Evolutionary conservation across 2,797 vertebrate genomes (phyloP).

Genomic region (Phataginus tetradactyla): DNA sequence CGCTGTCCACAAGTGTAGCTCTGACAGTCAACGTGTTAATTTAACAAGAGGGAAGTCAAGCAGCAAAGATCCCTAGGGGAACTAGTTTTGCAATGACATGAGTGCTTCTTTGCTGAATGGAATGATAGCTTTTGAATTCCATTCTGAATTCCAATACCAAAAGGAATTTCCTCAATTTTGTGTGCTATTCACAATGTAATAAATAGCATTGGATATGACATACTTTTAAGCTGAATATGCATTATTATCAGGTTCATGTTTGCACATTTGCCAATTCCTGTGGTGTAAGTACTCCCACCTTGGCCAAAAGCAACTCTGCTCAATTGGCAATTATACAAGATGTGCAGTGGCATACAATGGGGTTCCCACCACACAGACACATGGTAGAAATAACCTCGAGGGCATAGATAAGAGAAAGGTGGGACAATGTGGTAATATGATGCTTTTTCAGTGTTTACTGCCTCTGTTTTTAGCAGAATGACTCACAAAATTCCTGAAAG

Average conservation of each 20-base stretch:
- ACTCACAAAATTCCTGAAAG: background rate
- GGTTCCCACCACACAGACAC: background rate
- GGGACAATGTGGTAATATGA: background rate
- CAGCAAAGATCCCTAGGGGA: background rate
- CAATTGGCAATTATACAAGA: background rate
- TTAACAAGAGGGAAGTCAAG: background rate
- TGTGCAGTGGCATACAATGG: rapidly evolving
- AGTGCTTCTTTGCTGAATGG: background rate
- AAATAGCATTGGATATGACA: rapidly evolving
- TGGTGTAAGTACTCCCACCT: rapidly evolving
- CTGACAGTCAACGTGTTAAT: rapidly evolving
- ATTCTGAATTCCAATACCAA: too few relatives aligned
- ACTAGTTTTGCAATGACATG: rapidly evolving
- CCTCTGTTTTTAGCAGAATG: background rate
- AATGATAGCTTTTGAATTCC: background rate
- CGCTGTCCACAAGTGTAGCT: background rate
- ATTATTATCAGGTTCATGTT: rapidly evolving
- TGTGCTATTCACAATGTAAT: rapidly evolving
- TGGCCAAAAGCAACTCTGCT: rapidly evolving
- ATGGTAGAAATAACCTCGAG: rapidly evolving
- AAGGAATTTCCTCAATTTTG: rapidly evolving
- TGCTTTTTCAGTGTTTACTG: background rate
- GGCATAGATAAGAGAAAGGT: rapidly evolving
- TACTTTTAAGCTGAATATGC: rapidly evolving
- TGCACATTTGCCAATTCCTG: background rate